phyloP scores from a whole-genome alignment of 2,888 invertebrate genomes.

The Eutolmus rufibarbis region DNA sequence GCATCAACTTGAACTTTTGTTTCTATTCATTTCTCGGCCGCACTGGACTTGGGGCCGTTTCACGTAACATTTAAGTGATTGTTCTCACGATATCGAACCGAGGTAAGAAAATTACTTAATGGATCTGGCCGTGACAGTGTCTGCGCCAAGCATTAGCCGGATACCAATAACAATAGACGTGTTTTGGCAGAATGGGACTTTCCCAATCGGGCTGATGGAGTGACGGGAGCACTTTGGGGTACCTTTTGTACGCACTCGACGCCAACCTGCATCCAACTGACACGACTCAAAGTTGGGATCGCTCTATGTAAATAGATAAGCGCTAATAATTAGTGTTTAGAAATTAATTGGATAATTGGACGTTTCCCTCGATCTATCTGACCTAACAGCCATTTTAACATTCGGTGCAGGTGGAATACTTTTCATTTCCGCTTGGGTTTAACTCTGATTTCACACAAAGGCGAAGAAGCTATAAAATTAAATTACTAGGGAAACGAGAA shows the following conservation, averaged over 20 bases:
- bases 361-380: neutral
- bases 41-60: neutral
- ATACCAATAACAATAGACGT: neutral
- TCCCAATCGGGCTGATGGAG: neutral
- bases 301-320: neutral
- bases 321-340: neutral
- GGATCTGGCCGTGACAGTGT: conserved; percentile 25
- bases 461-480: neutral
- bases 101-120: conserved; percentile 28
- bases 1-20: conserved; percentile 16
- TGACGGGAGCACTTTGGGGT: neutral
- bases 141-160: conserved; percentile 10
- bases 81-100: conserved; percentile 18
- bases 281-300: neutral
- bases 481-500: neutral
- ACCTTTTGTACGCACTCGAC: neutral
- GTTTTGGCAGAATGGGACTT: conserved; percentile 5
- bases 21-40: neutral
- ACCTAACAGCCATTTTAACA: neutral
- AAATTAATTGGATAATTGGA: conserved; percentile 6
- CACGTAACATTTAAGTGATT: conserved; percentile 25
- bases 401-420: neutral
- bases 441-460: neutral
- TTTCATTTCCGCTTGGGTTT: neutral
- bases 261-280: neutral